phyloP scores from a whole-genome alignment of 1,140 invertebrate genomes.

The Asbolus verrucosus region DNA sequence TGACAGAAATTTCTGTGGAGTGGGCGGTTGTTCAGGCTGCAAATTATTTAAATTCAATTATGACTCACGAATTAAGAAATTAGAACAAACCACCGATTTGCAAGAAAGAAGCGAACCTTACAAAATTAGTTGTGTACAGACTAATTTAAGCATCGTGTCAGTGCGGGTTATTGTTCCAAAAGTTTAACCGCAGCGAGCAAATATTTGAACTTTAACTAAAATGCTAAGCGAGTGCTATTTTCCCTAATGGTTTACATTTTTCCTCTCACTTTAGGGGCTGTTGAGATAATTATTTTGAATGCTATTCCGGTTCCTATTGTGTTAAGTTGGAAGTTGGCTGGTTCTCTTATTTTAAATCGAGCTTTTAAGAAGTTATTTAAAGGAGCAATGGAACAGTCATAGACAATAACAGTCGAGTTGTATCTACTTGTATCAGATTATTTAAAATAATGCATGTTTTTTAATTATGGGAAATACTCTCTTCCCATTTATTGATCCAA shows the following conservation, averaged over 20 bases:
- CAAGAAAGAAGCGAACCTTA: not conserved
- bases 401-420: too few relatives aligned
- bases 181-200: constrained; percentile 8
- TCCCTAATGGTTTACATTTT: constrained; percentile 16
- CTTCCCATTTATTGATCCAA: too few relatives aligned
- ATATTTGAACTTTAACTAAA: constrained; percentile 21
- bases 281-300: constrained; percentile 35
- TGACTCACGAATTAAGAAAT: too few relatives aligned
- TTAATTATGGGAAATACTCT: too few relatives aligned
- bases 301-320: constrained; percentile 5
- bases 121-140: not conserved
- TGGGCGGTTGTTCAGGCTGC: too few relatives aligned
- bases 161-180: constrained; percentile 15
- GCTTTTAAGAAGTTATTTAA: too few relatives aligned
- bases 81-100: too few relatives aligned
- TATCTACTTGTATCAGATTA: too few relatives aligned
- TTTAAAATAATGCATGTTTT: too few relatives aligned
- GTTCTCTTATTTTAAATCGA: constrained; percentile 6
- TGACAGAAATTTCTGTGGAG: too few relatives aligned
- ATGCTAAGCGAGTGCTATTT: constrained; percentile 3
- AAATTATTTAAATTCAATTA: too few relatives aligned
- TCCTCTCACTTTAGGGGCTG: not conserved
- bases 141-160: not conserved
- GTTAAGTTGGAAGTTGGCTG: not conserved
- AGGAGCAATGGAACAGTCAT: too few relatives aligned